Percentiles rank a stretch among this genome's conserved stretches.
Conservation (phyloP, 2,113 vertebrate genomes). For the Channa maculata region DNA sequence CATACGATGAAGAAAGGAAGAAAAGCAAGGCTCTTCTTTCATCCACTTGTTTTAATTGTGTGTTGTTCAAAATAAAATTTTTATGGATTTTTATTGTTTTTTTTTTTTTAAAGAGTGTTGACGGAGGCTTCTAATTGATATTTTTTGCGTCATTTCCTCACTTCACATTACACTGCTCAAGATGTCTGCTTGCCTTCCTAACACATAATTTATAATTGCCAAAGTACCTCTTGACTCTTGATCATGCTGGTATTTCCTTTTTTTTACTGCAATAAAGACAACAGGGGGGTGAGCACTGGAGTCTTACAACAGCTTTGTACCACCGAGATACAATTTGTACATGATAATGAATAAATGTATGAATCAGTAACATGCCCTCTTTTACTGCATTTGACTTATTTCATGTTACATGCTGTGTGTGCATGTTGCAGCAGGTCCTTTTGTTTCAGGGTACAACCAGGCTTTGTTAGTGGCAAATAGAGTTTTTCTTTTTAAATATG, state of each 20-base stretch:
- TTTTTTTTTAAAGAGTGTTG: slow-evolving; percentile 84
- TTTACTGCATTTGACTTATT: slow-evolving; percentile 2
- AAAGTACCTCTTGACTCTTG: slow-evolving; percentile 80
- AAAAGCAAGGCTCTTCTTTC: slow-evolving; percentile 70
- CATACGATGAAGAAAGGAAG: slow-evolving; percentile 59
- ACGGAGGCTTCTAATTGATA: slow-evolving; percentile 85
- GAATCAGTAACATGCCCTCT: slow-evolving; percentile 59
- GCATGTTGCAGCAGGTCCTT: too few species aligned
- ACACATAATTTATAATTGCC: slow-evolving; percentile 82
- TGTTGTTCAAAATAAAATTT: slow-evolving; percentile 97
- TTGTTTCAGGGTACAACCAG: too few species aligned
- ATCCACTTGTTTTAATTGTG: slow-evolving; percentile 90
- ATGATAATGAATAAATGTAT: slow-evolving; percentile 82
- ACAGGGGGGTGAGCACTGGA: slow-evolving; percentile 74
- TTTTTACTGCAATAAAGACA: slow-evolving; percentile 82
- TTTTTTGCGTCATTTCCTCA: slow-evolving; percentile 45
- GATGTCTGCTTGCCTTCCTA: slow-evolving; percentile 79
- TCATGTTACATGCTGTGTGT: neutral
- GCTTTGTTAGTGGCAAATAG: too few species aligned
- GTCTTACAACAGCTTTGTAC: slow-evolving; percentile 82
- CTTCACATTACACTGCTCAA: slow-evolving; percentile 61
- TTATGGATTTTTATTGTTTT: slow-evolving; percentile 94
- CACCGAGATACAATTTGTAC: slow-evolving; percentile 81
- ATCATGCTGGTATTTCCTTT: slow-evolving; percentile 78
- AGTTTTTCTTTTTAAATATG: too few species aligned